Conservation (phyloP, 1,140 invertebrate genomes). For the Drosophila punjabiensis region DNA sequence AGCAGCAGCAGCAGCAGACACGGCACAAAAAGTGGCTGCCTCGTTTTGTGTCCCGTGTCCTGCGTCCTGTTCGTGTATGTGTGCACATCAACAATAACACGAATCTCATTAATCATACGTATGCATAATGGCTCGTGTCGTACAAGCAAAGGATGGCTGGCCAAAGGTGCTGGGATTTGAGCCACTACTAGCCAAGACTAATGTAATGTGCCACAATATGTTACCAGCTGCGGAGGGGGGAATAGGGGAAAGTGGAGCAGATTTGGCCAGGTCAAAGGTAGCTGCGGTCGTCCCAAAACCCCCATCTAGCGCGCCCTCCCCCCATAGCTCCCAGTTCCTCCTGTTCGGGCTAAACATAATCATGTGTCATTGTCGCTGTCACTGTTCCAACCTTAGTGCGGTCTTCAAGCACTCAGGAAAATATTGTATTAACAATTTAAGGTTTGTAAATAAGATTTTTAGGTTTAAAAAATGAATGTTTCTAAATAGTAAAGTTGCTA, state of each 20-base stretch:
- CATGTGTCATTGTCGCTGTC: conserved; percentile 82
- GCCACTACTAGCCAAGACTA: conserved; percentile 43
- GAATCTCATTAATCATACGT: conserved; percentile 80
- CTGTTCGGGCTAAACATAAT: conserved; percentile 67
- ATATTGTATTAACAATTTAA: not conserved
- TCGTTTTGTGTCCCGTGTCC: not conserved
- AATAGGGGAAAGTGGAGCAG: conserved; percentile 6
- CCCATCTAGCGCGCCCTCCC: not conserved
- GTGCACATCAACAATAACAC: conserved; percentile 76
- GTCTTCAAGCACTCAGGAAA: not conserved
- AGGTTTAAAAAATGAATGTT: not conserved
- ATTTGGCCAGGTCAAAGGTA: conserved; percentile 52
- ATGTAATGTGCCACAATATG: conserved; percentile 73
- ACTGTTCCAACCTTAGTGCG: not conserved
- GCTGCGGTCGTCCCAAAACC: conserved; percentile 26
- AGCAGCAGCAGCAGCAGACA: not conserved
- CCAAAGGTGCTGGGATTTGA: conserved; percentile 13
- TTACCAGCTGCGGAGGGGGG: conserved; percentile 50
- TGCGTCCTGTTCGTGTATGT: not conserved
- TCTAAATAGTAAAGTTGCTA: not conserved
- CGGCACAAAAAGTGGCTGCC: conserved; percentile 1
- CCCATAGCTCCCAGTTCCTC: not conserved
- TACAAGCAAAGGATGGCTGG: conserved; percentile 42
- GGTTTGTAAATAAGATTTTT: not conserved
- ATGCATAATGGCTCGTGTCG: conserved; percentile 78